Conservation (phyloP, 2,113 vertebrate species). For the Myotis yumanensis region DNA sequence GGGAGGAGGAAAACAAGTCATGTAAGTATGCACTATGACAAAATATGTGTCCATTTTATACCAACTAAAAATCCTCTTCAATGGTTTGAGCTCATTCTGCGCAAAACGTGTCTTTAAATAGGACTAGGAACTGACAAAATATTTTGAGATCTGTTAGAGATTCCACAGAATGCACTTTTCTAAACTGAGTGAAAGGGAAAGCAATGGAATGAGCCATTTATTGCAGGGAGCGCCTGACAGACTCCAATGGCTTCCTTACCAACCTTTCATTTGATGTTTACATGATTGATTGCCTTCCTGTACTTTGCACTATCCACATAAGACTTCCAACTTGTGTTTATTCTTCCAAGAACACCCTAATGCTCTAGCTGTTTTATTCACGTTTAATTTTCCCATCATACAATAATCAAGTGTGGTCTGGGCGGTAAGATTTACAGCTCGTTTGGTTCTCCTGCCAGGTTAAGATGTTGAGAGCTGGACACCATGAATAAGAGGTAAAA, state of each 20-base stretch:
- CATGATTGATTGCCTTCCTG: constrained; percentile 64
- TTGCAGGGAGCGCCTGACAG: constrained; percentile 26
- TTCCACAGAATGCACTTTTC: constrained; percentile 28
- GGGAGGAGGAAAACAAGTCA: neutral
- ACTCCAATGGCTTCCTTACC: constrained; percentile 34
- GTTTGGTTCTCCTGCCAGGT: constrained; percentile 44
- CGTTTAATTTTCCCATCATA: constrained; percentile 60
- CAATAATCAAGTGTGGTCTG: constrained; percentile 61
- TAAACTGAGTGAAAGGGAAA: constrained; percentile 24
- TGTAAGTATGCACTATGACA: neutral
- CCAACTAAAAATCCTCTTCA: neutral
- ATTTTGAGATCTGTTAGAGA: neutral
- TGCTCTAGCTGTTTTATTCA: constrained; percentile 45
- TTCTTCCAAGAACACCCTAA: constrained; percentile 62
- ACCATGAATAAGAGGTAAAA: constrained; percentile 38
- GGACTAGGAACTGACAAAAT: neutral
- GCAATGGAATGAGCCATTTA: constrained; percentile 36
- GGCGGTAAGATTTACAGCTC: constrained; percentile 55
- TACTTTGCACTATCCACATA: constrained; percentile 48
- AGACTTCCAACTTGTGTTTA: constrained; percentile 65
- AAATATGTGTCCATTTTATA: neutral
- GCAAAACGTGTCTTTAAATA: neutral
- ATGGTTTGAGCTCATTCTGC: neutral
- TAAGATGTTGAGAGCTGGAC: constrained; percentile 45
- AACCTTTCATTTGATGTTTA: constrained; percentile 50